Evolutionary conservation across 2,888 invertebrate genomes (phyloP), one percentile per base, ranked within the genome.

Genomic region (Loripinus fragilis): DNA sequence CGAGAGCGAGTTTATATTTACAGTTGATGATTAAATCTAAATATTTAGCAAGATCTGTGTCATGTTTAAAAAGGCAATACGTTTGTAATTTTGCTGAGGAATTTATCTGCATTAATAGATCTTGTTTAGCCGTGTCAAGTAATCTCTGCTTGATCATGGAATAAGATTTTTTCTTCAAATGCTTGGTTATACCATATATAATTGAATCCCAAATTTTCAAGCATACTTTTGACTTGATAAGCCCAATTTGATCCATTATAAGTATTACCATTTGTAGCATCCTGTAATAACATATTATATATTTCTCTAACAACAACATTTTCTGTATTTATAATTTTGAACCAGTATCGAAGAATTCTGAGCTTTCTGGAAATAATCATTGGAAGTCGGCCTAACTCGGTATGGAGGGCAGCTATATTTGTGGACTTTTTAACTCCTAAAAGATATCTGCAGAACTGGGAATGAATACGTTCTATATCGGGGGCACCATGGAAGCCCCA

Each of bases 261-360:
- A 42, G 42, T 42, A 42, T 42, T 42, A 42, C 17, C 17, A 42
- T 42, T 42, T 17, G 17, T 12, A 42, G 42, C 42, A 42, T 42
- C 42, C 12, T 42, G 12, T 12, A 12, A 17, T 17, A 42, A 42
- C 8, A 42, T 17, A 17, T 8, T 12, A 17, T 42, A 42, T 12
- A 42, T 17, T 12, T 42, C 17, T 42, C 17, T 42, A 12, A 42
- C 17, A 17, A 35, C 20, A 66, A 28, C 10, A 42, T 55, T 23
- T 15, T 28, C 35, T 15, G 20, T 20, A 38, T 17, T 41, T 25
- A 72, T 17, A 25, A 64, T 10, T 25, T 42, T 33, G 8, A 38
- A 42, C 67, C 41, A 67, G 38, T 67, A 67, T 67, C 23, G 33
- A 17, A 67, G n/a, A 38, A 67, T 67, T 12, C 67, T 17, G 17